Conservation (phyloP, 2,113 vertebrate species). For the Poicephalus meyeri region DNA sequence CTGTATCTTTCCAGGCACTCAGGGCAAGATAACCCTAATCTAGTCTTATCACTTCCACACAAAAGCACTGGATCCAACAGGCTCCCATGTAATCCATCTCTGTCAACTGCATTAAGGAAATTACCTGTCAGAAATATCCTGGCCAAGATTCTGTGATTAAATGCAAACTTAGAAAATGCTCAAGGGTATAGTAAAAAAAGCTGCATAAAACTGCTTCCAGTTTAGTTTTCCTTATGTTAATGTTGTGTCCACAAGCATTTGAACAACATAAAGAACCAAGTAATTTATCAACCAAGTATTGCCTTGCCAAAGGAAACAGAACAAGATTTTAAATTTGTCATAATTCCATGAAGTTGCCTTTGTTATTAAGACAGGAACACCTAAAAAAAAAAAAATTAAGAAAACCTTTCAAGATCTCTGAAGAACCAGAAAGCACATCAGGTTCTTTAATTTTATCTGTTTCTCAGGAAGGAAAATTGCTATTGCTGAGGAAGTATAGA, state of each 20-base stretch:
- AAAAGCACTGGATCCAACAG: conserved; percentile 79
- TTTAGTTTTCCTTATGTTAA: conserved; percentile 72
- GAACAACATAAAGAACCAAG: conserved; percentile 57
- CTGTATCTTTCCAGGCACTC: conserved; percentile 74
- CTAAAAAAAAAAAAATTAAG: background rate
- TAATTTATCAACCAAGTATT: conserved; percentile 45
- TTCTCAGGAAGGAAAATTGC: background rate
- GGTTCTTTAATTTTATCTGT: no score
- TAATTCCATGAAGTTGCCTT: background rate
- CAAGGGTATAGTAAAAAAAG: conserved; percentile 72
- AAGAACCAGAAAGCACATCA: background rate
- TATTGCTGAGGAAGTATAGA: background rate
- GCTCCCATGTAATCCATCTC: conserved; percentile 84
- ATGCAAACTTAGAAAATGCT: conserved; percentile 81
- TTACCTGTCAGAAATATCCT: conserved; percentile 88
- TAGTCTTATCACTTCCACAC: conserved; percentile 79
- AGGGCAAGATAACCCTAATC: conserved; percentile 80
- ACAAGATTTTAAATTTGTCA: background rate
- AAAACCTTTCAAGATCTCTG: background rate
- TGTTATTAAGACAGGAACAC: background rate
- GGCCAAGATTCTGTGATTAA: conserved; percentile 86
- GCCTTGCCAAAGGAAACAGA: conserved; percentile 40
- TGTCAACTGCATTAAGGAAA: conserved; percentile 89
- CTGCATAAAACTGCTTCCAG: conserved; percentile 71
- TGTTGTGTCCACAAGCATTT: conserved; percentile 63